Base-by-base conservation (phyloP, 2,113 vertebrate species). In the Marmota monax region DNA sequence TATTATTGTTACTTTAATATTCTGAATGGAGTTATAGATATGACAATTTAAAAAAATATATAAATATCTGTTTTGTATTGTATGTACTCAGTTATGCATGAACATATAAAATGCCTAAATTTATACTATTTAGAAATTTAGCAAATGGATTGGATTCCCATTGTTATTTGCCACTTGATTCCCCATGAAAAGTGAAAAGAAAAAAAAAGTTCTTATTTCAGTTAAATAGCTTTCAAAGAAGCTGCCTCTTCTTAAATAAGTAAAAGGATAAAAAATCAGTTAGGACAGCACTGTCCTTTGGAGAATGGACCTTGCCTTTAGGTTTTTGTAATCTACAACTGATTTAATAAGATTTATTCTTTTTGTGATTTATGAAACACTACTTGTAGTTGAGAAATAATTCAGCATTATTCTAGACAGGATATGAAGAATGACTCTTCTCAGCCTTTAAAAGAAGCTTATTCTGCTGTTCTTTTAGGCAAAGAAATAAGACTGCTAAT, bases 301-400 rank as follows among this genome's bases (percentile, higher is more conserved):
- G 92, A 96, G 61, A 96, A 94, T 79, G 84, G 88, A 88, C 83
- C 42, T 97, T 95, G 80, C 72, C 79, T 96, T 96, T 96, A 85
- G 84, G 72, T 92, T 96, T 96, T 87, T 93, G 27, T 96, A 96
- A 92, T 96, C 93, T 95, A 93, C 72, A 96, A 88, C 92, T 89
- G 95, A 95, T 96, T 98, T 96, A 97, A 96, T 98, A 98, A 95
- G 95, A 98, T 98, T 97, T 98, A 96, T 97, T 92, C 79, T 94
- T 95, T 96, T 95, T 95, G 84, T 98, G 96, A 97, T 92, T 97
- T 96, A 98, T 97, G 97, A 97, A 97, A 95, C 84, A 94, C 65
- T 94, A 69, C 67, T 96, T 93, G 37, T 94, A 96, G 90, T 95
- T 96, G 92, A 97, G 97, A 98, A 98, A 97, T 97, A 98, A 98